These are phyloP conservation scores for Trachymyrmex cornetzi DNA, from an alignment of 1,140 invertebrate species.

Conservation along the genomic window DNA sequence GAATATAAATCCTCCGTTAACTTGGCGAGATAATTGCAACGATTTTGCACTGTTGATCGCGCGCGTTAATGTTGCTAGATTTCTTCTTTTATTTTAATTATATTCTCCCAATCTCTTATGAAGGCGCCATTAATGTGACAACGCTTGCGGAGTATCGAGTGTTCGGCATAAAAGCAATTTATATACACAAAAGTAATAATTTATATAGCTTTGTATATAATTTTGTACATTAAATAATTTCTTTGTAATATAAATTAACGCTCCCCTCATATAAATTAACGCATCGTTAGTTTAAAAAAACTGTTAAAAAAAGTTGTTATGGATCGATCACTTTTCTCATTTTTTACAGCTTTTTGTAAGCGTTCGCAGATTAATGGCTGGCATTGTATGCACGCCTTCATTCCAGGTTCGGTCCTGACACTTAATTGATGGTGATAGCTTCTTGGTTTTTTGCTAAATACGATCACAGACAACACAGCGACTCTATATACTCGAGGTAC, in stretches of 20 bases:
- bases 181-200: too few species aligned
- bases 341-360: background rate
- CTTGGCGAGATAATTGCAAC: background rate
- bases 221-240: conserved; percentile 13
- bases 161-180: background rate
- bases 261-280: background rate
- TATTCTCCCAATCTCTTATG: background rate
- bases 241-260: background rate
- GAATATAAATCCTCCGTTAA: conserved; percentile 9
- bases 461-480: background rate
- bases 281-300: background rate
- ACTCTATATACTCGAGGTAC: background rate
- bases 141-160: background rate
- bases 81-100: conserved; percentile 4
- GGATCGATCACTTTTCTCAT: background rate
- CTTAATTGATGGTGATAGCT: background rate
- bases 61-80: background rate
- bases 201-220: background rate
- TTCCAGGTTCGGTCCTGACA: background rate
- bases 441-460: background rate
- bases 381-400: background rate
- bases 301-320: background rate
- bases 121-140: conserved; percentile 13
- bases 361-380: conserved; percentile 16
- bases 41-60: conserved; percentile 14